These are phyloP conservation scores for Gymnorhina tibicen DNA, from an alignment of 2,113 vertebrate species.

Conservation along the genomic window DNA sequence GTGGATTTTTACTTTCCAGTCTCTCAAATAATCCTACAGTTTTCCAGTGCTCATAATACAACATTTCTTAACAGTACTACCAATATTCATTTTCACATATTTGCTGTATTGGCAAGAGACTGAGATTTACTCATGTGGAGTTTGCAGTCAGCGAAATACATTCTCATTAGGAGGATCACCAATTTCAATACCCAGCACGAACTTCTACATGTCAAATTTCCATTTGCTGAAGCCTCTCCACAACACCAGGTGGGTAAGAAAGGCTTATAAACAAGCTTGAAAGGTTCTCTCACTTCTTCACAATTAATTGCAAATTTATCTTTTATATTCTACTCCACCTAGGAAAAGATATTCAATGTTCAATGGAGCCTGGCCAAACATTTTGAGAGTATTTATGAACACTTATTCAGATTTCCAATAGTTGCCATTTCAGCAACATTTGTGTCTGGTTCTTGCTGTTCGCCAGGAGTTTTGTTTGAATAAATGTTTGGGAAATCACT, in stretches of 20 bases:
- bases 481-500: background rate
- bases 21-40: background rate
- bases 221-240: background rate
- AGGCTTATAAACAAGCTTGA: background rate
- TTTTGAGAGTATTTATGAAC: background rate
- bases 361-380: background rate
- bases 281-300: background rate
- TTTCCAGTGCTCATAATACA: background rate
- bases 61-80: background rate
- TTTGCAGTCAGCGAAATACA: background rate
- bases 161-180: background rate
- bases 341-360: background rate
- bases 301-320: background rate
- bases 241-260: background rate
- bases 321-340: background rate
- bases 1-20: background rate
- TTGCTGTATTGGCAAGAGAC: background rate
- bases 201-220: background rate
- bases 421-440: background rate
- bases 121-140: background rate
- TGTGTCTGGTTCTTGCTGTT: background rate
- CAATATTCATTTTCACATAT: background rate
- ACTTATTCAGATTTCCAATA: background rate
- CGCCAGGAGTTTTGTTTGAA: background rate
- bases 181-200: background rate